Evolutionary conservation across 2,797 vertebrate genomes (phyloP), one percentile per base, ranked within the genome.

Genomic region (Liparis tanakae): DNA sequence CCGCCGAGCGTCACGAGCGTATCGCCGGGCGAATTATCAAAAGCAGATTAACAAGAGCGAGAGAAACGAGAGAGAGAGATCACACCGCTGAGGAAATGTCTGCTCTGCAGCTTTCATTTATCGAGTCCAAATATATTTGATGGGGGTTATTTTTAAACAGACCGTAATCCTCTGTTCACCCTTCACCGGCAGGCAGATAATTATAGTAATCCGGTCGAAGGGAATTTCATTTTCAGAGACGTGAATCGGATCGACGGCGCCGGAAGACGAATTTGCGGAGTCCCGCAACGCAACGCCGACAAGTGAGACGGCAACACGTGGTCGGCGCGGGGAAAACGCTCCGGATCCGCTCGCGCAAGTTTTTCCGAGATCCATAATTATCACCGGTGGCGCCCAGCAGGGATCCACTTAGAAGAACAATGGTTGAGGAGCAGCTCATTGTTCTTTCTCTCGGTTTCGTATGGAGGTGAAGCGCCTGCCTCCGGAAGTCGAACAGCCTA

Each of bases 91-190:
- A 86, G 84, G 84, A 85, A 86, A 82, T 60, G 62, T 80, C 82
- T 78, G 80, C 79, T 87, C 80, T 56, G 74, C 81, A 59, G 78
- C 86, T 86, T 85, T 85, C 85, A 79, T 89, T 88, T 81, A 85
- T 79, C 39, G 79, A 85, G 85, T 84, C 83, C 76, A 89, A 87
- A 90, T 89, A 88, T 88, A 89, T 87, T 88, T 82, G 80, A 87
- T 87, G 85, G 70, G 18, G 80, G 86, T 88, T 93, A 92, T 92
- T 92, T 93, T 91, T 92, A 87, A 86, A 90, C 75, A 88, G 86
- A 81, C 80, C 89, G 83, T 91, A 92, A 92, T 92, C 89, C 86
- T 85, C 73, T 56, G 70, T 80, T 88, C 88, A 79, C 81, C 85
- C 88, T 83, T 86, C 80, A 86, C 84, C 36, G 57, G 43, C 77